Evolutionary conservation across 2,113 vertebrate species (phyloP).

Genomic region (Phalacrocorax carbo): DNA sequence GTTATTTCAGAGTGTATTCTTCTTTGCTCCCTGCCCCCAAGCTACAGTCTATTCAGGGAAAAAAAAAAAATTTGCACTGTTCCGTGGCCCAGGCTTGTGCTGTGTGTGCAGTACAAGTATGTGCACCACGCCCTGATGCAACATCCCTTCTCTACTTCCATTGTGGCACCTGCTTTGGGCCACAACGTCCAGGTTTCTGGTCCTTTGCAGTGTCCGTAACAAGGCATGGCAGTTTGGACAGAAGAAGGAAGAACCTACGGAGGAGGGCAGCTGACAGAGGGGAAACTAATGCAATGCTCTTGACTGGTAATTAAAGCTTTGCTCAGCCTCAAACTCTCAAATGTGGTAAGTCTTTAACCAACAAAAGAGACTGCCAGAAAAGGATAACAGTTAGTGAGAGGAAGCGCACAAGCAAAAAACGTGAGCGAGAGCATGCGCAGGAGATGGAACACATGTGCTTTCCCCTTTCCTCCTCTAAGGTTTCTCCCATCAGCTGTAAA

Average conservation of each 20-base stretch:
- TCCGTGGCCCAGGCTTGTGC: not conserved
- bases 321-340: not conserved
- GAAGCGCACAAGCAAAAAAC: not conserved
- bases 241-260: not conserved
- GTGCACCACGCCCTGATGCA: not conserved
- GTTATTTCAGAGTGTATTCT: not conserved
- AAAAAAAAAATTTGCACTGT: not conserved
- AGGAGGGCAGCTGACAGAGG: not conserved
- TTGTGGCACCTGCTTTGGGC: not conserved
- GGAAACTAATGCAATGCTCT: not conserved
- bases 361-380: not conserved
- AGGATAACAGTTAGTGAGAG: not conserved
- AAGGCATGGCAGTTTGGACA: not conserved
- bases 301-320: not conserved
- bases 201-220: not conserved
- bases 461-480: not conserved
- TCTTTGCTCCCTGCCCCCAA: not conserved
- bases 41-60: not conserved
- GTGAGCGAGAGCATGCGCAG: fast-evolving
- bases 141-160: not conserved
- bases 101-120: not conserved
- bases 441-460: fast-evolving
- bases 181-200: not conserved
- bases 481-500: not conserved
- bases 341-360: not conserved